phyloP scores from a whole-genome alignment of 2,113 vertebrate species.

The Varanus komodoensis region DNA sequence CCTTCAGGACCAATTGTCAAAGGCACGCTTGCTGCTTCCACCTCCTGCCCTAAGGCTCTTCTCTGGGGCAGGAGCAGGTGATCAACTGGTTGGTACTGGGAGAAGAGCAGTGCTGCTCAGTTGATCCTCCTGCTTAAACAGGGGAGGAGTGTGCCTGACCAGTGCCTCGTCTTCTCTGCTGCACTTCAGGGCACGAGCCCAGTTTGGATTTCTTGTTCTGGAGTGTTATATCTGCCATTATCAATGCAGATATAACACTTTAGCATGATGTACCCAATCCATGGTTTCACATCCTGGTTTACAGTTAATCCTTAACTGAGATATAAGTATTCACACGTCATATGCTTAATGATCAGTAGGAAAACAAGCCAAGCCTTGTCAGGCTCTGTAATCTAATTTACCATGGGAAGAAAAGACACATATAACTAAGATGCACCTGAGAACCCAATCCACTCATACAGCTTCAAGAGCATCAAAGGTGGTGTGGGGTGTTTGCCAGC shows the following conservation, averaged over 20 bases:
- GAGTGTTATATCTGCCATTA: no score
- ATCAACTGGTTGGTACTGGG: no score
- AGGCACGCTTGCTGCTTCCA: no score
- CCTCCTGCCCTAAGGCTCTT: no score
- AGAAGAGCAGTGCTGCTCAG: no score
- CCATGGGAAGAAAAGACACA: neutral
- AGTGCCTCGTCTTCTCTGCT: no score
- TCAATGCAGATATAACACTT: neutral
- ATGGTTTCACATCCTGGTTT: conserved; percentile 1
- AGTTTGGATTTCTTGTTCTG: no score
- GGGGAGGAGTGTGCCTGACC: no score
- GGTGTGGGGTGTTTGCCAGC: neutral
- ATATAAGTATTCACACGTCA: neutral
- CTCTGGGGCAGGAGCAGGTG: no score
- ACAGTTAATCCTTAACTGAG: neutral
- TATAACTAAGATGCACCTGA: neutral
- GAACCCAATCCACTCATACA: neutral
- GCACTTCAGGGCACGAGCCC: no score
- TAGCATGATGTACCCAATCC: neutral
- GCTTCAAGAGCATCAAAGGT: neutral
- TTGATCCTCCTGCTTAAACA: no score
- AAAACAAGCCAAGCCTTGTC: neutral
- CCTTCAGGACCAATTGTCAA: no score
- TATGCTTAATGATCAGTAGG: neutral
- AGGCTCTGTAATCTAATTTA: neutral